Percentiles rank a stretch among this genome's conserved stretches.
These are phyloP conservation scores for Erynnis tages DNA, from an alignment of 2,888 invertebrate genomes.

Conservation along the genomic window DNA sequence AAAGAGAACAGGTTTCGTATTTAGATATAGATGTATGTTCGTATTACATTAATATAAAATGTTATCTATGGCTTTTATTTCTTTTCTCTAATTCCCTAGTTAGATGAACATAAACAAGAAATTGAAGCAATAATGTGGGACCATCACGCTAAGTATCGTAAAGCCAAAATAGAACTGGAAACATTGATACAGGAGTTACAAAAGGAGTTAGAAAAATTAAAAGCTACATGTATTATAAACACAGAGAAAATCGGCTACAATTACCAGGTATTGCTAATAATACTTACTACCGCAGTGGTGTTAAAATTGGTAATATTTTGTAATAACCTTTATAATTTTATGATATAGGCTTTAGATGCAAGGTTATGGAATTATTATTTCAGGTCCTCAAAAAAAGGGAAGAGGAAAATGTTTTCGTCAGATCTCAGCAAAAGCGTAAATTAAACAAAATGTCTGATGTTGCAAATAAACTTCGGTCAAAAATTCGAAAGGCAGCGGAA, in stretches of 20 bases:
- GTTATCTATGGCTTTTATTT: no score
- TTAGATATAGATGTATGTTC: no score
- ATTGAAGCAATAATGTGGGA: slow-evolving; percentile 83
- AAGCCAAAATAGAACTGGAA: slow-evolving; percentile 86
- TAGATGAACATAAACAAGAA: slow-evolving; percentile 77
- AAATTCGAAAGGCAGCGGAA: slow-evolving; percentile 84
- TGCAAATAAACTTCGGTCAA: slow-evolving; percentile 83
- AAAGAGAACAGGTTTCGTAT: slow-evolving; percentile 79
- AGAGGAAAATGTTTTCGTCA: slow-evolving; percentile 91
- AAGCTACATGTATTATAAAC: slow-evolving; percentile 91
- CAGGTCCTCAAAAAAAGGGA: slow-evolving; percentile 91
- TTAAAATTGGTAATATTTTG: no score
- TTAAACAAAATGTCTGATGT: slow-evolving; percentile 89
- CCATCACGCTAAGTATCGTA: slow-evolving; percentile 87
- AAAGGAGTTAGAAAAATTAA: slow-evolving; percentile 88
- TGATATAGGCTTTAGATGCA: no score
- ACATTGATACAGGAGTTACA: slow-evolving; percentile 87
- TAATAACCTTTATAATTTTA: no score
- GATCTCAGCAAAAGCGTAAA: slow-evolving; percentile 89
- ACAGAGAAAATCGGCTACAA: slow-evolving; percentile 95
- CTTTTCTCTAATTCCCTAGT: slow-evolving; percentile 40
- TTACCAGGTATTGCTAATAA: slow-evolving; percentile 84
- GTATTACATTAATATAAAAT: no score
- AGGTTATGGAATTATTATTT: no score
- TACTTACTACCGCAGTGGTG: no score